Evolutionary conservation across 1,140 invertebrate species (phyloP), one percentile per base, ranked within the genome.

Genomic region (Trichomalopsis sarcophagae): DNA sequence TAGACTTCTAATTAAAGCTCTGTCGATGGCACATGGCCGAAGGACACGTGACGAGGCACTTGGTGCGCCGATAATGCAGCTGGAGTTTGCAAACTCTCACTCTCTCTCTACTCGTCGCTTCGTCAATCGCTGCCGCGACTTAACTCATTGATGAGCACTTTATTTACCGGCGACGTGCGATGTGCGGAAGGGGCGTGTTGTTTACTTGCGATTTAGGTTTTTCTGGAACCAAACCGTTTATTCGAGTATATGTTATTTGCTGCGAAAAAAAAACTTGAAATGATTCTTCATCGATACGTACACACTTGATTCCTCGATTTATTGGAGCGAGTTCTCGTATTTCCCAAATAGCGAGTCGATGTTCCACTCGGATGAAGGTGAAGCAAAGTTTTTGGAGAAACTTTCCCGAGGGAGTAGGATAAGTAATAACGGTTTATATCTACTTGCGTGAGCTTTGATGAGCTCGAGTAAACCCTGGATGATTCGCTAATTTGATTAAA

Each of bases 1-100:
- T 23, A 47, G 74, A 83, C 50, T 50, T 82, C 47, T 82, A 82
- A 82, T 83, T 76, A 68, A 77, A 77, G 73, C 74, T 83, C 82
- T 62, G 81, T 82, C 81, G 73, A 62, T 76, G 21, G 71, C 81
- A 62, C 55, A 66, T 69, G 30, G 14, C 17, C 73, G 80, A 73
- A 17, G 40, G 80, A 66, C 81, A 47, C 73, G 71, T 82, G 73
- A 82, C 50, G 73, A 82, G 73, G n/a, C 50, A 62, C 81, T 75
- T 27, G 14, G n/a, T 47, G 55, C 50, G 27, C 5, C 50, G 69
- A 82, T 82, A 82, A 82, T 82, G 81, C n/a, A 81, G 27, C 17
- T 55, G 36, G 40, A 81, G 66, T 71, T 71, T 81, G 62, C 79
- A 44, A 71, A 71, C 79, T 71, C n/a, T 36, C 33, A 6, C 33